Evolutionary conservation across 2,797 vertebrate species (phyloP).

Genomic region (Tenualosa thibaudeaui): DNA sequence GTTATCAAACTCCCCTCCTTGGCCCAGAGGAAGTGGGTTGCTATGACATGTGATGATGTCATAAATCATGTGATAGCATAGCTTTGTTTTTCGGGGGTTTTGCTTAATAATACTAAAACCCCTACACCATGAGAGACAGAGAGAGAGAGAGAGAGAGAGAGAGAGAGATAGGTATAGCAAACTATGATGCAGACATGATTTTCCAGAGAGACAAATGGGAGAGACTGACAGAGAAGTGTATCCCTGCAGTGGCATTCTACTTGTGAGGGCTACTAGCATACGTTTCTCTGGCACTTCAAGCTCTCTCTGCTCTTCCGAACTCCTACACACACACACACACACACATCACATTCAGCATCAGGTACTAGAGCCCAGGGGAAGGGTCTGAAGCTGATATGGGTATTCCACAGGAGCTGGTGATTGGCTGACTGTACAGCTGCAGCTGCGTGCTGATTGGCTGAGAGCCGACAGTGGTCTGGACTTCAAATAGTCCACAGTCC

Average conservation of each 20-base stretch:
- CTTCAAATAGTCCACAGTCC: not conserved
- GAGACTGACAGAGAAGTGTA: not conserved
- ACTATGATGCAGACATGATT: not conserved
- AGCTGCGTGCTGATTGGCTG: not conserved
- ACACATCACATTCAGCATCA: not conserved
- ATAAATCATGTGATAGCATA: constrained; percentile 1
- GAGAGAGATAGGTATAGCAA: not conserved
- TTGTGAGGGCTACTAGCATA: not conserved
- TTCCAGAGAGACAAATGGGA: not conserved
- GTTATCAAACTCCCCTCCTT: constrained; percentile 57
- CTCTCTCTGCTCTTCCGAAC: not conserved
- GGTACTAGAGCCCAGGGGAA: not conserved
- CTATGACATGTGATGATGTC: constrained; percentile 53
- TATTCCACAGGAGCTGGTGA: not conserved
- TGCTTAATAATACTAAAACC: not conserved
- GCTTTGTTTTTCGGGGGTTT: not conserved
- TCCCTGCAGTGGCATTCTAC: not conserved
- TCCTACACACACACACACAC: not conserved
- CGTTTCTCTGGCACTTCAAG: constrained; percentile 5
- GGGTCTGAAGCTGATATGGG: not conserved
- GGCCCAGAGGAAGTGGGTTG: constrained; percentile 18
- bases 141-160: not conserved
- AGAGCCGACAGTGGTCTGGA: not conserved
- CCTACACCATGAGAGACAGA: not conserved
- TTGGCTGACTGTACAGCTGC: not conserved